Conservation (phyloP, 2,888 invertebrate genomes). For the Cephalotes varians region DNA sequence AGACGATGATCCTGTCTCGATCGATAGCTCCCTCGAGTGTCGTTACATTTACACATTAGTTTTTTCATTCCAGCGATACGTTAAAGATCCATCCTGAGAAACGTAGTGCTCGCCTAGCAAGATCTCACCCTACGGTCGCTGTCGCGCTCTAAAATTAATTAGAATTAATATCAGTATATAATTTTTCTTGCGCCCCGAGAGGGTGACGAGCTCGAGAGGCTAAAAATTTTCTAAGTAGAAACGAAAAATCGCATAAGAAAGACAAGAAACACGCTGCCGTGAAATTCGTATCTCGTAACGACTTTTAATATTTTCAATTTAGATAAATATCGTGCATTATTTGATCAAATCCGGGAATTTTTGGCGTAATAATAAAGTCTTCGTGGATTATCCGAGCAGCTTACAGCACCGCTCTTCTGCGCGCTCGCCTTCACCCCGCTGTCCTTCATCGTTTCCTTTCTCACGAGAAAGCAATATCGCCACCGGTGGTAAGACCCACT, state of each 20-base stretch:
- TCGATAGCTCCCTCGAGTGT: slow-evolving; percentile 8
- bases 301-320: slow-evolving; percentile 40
- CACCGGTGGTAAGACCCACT: slow-evolving; percentile 25
- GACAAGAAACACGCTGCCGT: not conserved
- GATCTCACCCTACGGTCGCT: not conserved
- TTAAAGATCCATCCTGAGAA: not conserved
- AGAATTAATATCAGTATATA: slow-evolving; percentile 38
- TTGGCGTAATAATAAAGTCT: slow-evolving; percentile 41
- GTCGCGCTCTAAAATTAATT: slow-evolving; percentile 33
- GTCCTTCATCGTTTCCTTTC: slow-evolving; percentile 30
- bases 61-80: not conserved
- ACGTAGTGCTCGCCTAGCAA: not conserved
- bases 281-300: not conserved
- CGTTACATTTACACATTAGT: slow-evolving; percentile 4
- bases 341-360: slow-evolving; percentile 36
- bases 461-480: slow-evolving; percentile 35
- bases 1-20: not conserved
- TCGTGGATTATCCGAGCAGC: slow-evolving; percentile 22
- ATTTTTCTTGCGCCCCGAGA: not conserved
- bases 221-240: not conserved
- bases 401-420: slow-evolving; percentile 5
- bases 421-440: not conserved
- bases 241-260: not conserved
- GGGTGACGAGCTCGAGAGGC: not conserved
- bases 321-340: slow-evolving; percentile 5